Evolutionary conservation across 2,797 vertebrate species (phyloP).

Genomic region (Naso thynnoides): DNA sequence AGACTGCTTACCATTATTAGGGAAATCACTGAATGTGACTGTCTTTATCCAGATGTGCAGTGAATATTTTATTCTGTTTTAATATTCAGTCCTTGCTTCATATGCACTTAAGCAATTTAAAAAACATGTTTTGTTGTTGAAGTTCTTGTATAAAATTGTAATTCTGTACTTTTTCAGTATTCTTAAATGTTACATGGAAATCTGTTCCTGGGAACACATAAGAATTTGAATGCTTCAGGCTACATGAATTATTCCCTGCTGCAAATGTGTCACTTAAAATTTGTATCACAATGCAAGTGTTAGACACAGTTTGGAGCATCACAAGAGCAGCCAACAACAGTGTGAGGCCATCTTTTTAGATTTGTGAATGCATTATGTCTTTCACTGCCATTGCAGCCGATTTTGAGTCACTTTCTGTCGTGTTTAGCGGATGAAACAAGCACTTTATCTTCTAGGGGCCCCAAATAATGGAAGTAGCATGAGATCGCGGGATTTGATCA

Average conservation of each 20-base stretch:
- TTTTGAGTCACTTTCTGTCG: background rate
- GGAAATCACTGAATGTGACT: background rate
- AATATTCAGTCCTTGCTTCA: conserved; percentile 18
- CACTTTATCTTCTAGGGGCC: background rate
- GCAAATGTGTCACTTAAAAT: conserved; percentile 1
- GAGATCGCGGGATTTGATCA: no score
- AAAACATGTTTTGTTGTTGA: background rate
- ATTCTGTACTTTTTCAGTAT: background rate
- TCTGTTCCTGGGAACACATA: no score
- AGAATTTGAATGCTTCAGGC: conserved; percentile 10
- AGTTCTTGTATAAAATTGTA: conserved; percentile 10
- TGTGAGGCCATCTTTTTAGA: conserved; percentile 13
- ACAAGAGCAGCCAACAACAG: conserved; percentile 6
- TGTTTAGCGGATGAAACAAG: background rate
- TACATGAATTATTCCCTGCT: conserved; percentile 11
- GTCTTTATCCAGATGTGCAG: conserved; percentile 12
- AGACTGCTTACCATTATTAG: conserved; percentile 11
- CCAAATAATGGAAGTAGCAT: no score
- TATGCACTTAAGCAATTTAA: conserved; percentile 4
- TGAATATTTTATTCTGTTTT: conserved; percentile 40
- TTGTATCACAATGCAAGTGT: conserved; percentile 12
- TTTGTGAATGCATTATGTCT: conserved; percentile 17
- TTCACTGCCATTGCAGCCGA: conserved; percentile 8
- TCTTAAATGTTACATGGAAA: conserved; percentile 20
- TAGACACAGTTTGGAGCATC: conserved; percentile 18